Base-by-base conservation (phyloP, 2,797 vertebrate species). In the Platalea minor region DNA sequence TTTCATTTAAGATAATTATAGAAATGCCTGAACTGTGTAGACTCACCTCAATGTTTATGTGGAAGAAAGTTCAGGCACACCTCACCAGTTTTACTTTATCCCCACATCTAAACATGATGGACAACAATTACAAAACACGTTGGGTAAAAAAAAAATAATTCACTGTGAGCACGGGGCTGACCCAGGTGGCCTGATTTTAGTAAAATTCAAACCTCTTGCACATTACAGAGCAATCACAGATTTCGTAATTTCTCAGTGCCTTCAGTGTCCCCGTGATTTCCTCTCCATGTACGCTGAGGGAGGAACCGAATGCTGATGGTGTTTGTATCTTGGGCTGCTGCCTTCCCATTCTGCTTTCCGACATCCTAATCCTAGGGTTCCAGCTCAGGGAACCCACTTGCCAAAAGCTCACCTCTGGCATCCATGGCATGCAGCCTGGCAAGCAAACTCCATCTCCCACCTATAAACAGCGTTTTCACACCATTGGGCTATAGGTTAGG, bases 101-200 rank as follows among this genome's bases (percentile, higher is more conserved):
- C 21, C 45, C 85, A 72, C 0, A 2, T 17, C 48, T 41, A 84
- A 77, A 69, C 28, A 24, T 5, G 24, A 78, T 45, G 14, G 61
- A 29, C 21, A 78, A 33, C 13, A 88, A 43, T 33, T 79, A 69
- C 0, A 1, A 73, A 92, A 81, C 56, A 72, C 56, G 46, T n/a
- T 4, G 18, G 28, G 50, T 37, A 56, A 60, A 74, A 70, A 41
- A n/a, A 6, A n/a, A 13, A 48, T 4, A 37, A 39, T 2, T 19
- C 1, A 0, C 39, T 81, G 35, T 31, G 70, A 76, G 26, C 26
- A 17, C 0, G 0, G 7, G 39, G n/a, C 51, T 85, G 59, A 75
- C 21, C 18, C 45, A 16, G 0, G 17, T 17, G 11, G 53, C 16
- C 35, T 31, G n/a, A 70, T 39, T 67, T 87, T 26, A 82, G 60